phyloP scores from a whole-genome alignment of 2,113 vertebrate species.

The Paracanthobrama guichenoti region DNA sequence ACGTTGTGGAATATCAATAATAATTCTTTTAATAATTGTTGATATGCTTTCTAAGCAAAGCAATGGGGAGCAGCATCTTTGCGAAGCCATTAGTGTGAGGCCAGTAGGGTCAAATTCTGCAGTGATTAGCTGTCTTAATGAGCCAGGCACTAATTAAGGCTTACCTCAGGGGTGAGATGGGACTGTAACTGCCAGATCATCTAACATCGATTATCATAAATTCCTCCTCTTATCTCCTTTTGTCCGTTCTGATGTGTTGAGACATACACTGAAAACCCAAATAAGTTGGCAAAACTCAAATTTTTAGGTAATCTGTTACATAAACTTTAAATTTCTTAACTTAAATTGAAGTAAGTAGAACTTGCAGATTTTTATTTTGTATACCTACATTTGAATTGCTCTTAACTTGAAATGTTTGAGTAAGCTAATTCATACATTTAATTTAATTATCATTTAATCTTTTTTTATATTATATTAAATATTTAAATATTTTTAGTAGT shows the following conservation, averaged over 20 bases:
- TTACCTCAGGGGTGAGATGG: conserved; percentile 31
- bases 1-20: conserved; percentile 23
- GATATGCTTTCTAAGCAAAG: neutral
- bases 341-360: too few relatives aligned
- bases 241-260: neutral
- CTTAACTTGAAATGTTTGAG: too few relatives aligned
- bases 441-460: too few relatives aligned
- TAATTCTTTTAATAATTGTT: conserved; percentile 17
- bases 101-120: conserved; percentile 4
- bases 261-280: neutral
- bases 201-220: conserved; percentile 35
- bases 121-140: conserved; percentile 48
- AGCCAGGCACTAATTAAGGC: conserved; percentile 34
- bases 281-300: too few relatives aligned
- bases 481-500: too few relatives aligned
- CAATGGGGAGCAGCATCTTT: neutral
- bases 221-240: neutral
- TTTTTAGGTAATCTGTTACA: too few relatives aligned
- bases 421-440: too few relatives aligned
- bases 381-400: too few relatives aligned
- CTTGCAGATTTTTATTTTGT: too few relatives aligned
- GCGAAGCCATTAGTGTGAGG: conserved; percentile 1
- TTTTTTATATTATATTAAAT: too few relatives aligned
- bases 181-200: conserved; percentile 12
- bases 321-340: too few relatives aligned